Conservation (phyloP, 2,888 invertebrate species). For the Maniola hyperantus region DNA sequence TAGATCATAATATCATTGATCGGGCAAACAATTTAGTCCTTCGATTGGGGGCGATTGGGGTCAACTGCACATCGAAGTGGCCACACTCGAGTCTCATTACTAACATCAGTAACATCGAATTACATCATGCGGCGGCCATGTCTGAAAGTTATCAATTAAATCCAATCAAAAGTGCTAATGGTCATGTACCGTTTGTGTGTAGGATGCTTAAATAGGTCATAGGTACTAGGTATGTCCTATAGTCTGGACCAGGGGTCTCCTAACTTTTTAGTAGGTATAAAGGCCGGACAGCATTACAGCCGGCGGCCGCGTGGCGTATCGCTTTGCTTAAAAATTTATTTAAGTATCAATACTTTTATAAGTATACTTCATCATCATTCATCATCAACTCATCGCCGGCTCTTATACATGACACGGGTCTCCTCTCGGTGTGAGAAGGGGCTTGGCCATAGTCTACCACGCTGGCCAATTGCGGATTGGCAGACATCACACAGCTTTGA, state of each 20-base stretch:
- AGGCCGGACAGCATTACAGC: too few species aligned
- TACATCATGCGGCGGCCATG: constrained; percentile 64
- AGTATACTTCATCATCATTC: too few species aligned
- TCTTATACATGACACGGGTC: too few species aligned
- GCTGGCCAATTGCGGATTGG: too few species aligned
- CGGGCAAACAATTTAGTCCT: constrained; percentile 77
- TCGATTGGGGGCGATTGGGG: constrained; percentile 81
- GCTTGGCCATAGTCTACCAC: too few species aligned
- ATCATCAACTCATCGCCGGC: too few species aligned
- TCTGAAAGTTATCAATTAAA: constrained; percentile 66
- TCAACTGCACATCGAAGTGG: constrained; percentile 75
- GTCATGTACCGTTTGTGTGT: constrained; percentile 15
- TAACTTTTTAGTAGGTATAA: too few species aligned
- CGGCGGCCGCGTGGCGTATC: too few species aligned
- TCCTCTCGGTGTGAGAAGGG: too few species aligned
- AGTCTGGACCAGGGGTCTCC: neutral
- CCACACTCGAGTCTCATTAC: constrained; percentile 53
- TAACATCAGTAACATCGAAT: constrained; percentile 53
- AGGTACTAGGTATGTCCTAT: neutral
- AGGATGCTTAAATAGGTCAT: neutral
- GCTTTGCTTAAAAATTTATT: too few species aligned
- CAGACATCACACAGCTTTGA: too few species aligned
- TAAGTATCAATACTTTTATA: too few species aligned
- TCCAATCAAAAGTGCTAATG: constrained; percentile 52
- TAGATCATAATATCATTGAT: constrained; percentile 47